These are phyloP conservation scores for Mesoligia furuncula DNA, from an alignment of 2,888 invertebrate species.

Conservation along the genomic window DNA sequence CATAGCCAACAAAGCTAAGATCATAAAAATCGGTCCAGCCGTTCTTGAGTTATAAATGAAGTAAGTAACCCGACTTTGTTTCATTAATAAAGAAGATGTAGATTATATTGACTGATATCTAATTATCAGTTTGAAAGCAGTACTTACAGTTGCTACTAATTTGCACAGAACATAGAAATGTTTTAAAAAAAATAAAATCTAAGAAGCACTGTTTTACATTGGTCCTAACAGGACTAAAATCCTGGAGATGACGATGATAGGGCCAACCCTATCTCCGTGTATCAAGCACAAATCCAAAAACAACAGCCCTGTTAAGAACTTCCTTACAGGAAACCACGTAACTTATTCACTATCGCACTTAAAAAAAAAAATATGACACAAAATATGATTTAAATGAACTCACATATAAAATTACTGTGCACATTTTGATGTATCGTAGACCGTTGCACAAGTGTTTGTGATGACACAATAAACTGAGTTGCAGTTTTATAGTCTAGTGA, in stretches of 20 bases:
- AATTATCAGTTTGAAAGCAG: too few relatives aligned
- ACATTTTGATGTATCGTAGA: slow-evolving; percentile 80
- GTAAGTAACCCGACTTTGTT: too few relatives aligned
- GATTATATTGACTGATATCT: too few relatives aligned
- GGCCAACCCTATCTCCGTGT: not conserved
- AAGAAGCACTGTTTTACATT: too few relatives aligned
- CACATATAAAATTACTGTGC: slow-evolving; percentile 83
- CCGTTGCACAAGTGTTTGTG: slow-evolving; percentile 78
- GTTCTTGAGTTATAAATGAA: too few relatives aligned
- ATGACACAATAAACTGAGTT: slow-evolving; percentile 77
- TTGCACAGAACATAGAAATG: too few relatives aligned
- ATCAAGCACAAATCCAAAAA: slow-evolving; percentile 1
- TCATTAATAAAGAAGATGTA: too few relatives aligned
- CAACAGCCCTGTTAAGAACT: not conserved
- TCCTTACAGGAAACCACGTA: not conserved
- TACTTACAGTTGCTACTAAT: too few relatives aligned
- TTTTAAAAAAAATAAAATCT: too few relatives aligned
- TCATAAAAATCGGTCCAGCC: too few relatives aligned
- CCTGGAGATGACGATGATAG: not conserved
- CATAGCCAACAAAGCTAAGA: too few relatives aligned
- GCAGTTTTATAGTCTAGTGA: slow-evolving; percentile 83
- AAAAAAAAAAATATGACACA: slow-evolving; percentile 25
- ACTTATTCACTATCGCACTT: slow-evolving; percentile 39
- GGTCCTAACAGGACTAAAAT: not conserved
- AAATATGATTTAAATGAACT: slow-evolving; percentile 72